phyloP scores from a whole-genome alignment of 2,888 invertebrate species.

The Neria commutata region DNA sequence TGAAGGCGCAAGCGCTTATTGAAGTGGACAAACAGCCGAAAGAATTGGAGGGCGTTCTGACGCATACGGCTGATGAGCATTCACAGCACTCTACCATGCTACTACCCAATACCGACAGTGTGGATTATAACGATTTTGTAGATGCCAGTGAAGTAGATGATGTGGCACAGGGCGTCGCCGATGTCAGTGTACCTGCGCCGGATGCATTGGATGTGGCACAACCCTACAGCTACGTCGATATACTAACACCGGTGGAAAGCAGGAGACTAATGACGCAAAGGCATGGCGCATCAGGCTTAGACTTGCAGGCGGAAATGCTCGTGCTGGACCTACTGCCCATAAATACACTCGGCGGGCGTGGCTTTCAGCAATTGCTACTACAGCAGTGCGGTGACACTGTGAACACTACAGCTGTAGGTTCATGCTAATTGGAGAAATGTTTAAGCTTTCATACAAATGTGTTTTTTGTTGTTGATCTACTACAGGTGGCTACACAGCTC shows the following conservation, averaged over 20 bases:
- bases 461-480: background rate
- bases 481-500: slow-evolving; percentile 29
- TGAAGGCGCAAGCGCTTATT: no score
- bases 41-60: no score
- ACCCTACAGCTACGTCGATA: no score
- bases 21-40: no score
- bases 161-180: background rate
- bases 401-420: slow-evolving; percentile 4
- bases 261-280: background rate
- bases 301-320: slow-evolving; percentile 40
- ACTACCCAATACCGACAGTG: no score
- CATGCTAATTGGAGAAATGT: slow-evolving; percentile 3
- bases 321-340: slow-evolving; percentile 40
- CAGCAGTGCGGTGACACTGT: background rate
- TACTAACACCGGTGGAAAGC: no score
- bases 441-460: background rate
- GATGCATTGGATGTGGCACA: no score
- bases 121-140: no score
- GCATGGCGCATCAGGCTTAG: background rate
- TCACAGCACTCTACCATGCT: no score
- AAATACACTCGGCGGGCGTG: slow-evolving; percentile 33
- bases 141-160: no score
- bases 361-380: slow-evolving; percentile 34
- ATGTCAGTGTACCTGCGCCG: no score
- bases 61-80: no score